Evolutionary conservation across 2,797 vertebrate genomes (phyloP).

Genomic region (Girardinus metallicus): DNA sequence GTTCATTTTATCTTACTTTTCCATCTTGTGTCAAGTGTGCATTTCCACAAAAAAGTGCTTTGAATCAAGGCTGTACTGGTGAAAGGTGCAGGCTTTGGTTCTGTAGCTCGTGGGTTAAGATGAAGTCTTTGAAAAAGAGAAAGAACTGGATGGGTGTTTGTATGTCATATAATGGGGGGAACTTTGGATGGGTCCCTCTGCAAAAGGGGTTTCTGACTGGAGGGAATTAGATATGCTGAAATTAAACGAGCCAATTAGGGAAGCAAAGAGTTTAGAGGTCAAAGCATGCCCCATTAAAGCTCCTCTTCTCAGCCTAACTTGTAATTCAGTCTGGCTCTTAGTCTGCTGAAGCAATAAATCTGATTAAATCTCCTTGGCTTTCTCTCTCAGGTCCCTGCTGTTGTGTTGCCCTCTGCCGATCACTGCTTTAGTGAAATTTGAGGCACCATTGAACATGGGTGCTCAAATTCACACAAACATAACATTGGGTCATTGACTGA

Average conservation of each 20-base stretch:
- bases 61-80: constrained; percentile 56
- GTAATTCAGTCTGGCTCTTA: constrained; percentile 53
- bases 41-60: constrained; percentile 34
- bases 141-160: constrained; percentile 41
- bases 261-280: constrained; percentile 73
- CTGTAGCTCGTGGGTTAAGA: constrained; percentile 26
- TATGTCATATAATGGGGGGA: constrained; percentile 15
- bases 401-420: constrained; percentile 55
- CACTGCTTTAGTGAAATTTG: constrained; percentile 63
- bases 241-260: constrained; percentile 79
- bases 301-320: constrained; percentile 57
- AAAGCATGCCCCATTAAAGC: constrained; percentile 67
- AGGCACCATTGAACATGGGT: constrained; percentile 54
- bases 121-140: constrained; percentile 30
- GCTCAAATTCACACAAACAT: constrained; percentile 15
- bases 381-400: constrained; percentile 37
- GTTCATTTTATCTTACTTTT: constrained; percentile 68
- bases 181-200: constrained; percentile 49
- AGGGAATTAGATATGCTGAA: constrained; percentile 70
- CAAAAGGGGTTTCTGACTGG: constrained; percentile 56
- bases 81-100: constrained; percentile 18
- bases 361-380: constrained; percentile 66
- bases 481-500: not conserved
- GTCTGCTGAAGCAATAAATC: constrained; percentile 74
- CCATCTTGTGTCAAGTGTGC: constrained; percentile 63